Conservation (phyloP, 2,113 vertebrate species). For the Bostrychus sinensis region DNA sequence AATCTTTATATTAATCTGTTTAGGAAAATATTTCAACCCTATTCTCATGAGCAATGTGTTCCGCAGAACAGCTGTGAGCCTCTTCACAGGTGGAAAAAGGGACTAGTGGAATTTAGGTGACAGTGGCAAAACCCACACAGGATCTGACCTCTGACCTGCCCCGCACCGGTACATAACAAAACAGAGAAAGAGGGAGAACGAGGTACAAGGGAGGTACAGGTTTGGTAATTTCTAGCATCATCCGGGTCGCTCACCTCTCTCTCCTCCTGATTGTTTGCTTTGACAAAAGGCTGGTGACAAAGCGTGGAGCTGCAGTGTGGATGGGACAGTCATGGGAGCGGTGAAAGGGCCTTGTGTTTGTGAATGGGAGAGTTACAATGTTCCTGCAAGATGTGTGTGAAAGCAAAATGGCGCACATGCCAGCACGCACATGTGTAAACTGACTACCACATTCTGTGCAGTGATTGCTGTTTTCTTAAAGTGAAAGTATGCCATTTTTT, state of each 20-base stretch:
- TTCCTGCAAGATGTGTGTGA: conserved; percentile 73
- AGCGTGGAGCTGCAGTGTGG: conserved; percentile 69
- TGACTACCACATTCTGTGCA: conserved; percentile 29
- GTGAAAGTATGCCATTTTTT: too few species aligned
- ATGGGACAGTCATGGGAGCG: conserved; percentile 46
- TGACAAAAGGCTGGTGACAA: conserved; percentile 71
- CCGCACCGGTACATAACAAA: neutral
- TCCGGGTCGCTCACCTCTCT: conserved; percentile 64
- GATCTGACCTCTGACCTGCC: conserved; percentile 46
- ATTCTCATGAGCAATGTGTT: neutral
- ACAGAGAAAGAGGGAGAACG: conserved; percentile 43
- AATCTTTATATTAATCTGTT: neutral
- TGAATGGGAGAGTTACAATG: conserved; percentile 69
- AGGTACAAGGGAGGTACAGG: conserved; percentile 43
- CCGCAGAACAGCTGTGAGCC: neutral
- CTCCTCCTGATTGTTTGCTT: conserved; percentile 73
- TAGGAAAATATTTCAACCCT: neutral
- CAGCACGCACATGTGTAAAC: neutral
- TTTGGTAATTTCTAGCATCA: conserved; percentile 77
- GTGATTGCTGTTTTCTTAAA: conserved; percentile 19
- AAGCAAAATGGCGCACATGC: conserved; percentile 24
- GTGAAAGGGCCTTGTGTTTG: conserved; percentile 41
- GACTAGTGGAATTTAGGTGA: conserved; percentile 21
- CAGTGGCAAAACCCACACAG: conserved; percentile 25
- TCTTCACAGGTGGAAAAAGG: conserved; percentile 18